phyloP scores from a whole-genome alignment of 2,113 vertebrate genomes.

The Alces alces region DNA sequence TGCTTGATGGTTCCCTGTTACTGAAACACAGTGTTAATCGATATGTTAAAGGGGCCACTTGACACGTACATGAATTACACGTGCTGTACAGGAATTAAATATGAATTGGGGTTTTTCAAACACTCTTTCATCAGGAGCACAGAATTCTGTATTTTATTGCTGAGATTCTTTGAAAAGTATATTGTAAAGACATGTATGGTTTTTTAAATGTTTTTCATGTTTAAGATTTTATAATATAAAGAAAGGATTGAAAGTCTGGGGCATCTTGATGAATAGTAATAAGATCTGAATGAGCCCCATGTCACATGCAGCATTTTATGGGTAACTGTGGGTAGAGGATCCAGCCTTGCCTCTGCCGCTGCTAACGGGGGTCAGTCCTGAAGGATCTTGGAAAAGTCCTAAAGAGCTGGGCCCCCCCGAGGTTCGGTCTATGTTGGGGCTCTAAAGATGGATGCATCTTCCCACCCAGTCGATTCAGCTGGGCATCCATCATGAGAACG shows the following conservation, averaged over 20 bases:
- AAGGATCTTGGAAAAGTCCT: not conserved
- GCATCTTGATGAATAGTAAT: not conserved
- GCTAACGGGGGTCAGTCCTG: not conserved
- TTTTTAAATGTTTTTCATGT: constrained; percentile 9
- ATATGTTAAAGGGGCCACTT: rapidly evolving
- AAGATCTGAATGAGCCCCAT: not conserved
- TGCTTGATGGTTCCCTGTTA: not conserved
- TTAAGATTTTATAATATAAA: not conserved
- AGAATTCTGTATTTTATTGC: not conserved
- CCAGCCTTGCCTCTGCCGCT: not conserved
- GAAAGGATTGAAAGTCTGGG: not conserved
- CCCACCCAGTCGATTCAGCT: constrained; percentile 10
- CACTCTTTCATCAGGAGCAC: not conserved
- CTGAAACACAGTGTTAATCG: not conserved
- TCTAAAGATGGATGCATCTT: constrained; percentile 25
- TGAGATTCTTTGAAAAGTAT: not conserved
- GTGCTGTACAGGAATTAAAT: not conserved
- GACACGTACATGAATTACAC: not conserved
- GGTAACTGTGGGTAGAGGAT: not conserved
- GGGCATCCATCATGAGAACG: constrained; percentile 21
- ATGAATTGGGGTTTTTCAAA: rapidly evolving
- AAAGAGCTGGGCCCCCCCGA: not conserved
- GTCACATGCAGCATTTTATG: not conserved
- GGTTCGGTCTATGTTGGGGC: not conserved
- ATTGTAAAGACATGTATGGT: not conserved